phyloP scores from a whole-genome alignment of 2,113 vertebrate genomes.

The Syngnathus typhle region DNA sequence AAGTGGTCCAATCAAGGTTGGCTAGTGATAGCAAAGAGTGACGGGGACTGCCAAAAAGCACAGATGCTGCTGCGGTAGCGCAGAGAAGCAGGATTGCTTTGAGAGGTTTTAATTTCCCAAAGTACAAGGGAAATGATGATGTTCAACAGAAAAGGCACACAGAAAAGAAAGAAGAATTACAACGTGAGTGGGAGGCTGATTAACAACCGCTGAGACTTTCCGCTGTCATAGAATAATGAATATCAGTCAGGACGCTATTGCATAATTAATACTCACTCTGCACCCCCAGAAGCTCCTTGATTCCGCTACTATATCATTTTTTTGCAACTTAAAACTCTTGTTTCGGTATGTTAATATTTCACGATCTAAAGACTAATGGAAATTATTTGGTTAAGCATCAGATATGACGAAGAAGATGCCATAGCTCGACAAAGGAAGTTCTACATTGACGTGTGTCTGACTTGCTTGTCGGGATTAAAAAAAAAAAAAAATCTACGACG shows the following conservation, averaged over 20 bases:
- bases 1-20: slow-evolving; percentile 34
- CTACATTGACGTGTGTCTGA: not conserved
- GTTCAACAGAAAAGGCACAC: slow-evolving; percentile 17
- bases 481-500: too few relatives aligned
- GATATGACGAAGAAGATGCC: slow-evolving; percentile 18
- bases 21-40: not conserved
- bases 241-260: slow-evolving; percentile 56
- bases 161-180: slow-evolving; percentile 29
- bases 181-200: slow-evolving; percentile 46
- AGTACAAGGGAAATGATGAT: slow-evolving; percentile 46
- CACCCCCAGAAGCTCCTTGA: slow-evolving; percentile 30
- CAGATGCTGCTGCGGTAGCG: slow-evolving; percentile 29
- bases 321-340: slow-evolving; percentile 39
- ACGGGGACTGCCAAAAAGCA: slow-evolving; percentile 32
- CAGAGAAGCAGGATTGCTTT: slow-evolving; percentile 8
- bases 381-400: slow-evolving; percentile 35
- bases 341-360: slow-evolving; percentile 58
- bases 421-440: not conserved
- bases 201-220: slow-evolving; percentile 40
- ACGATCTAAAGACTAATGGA: slow-evolving; percentile 45
- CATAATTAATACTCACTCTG: slow-evolving; percentile 55
- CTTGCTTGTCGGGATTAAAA: too few relatives aligned
- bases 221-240: slow-evolving; percentile 54
- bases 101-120: slow-evolving; percentile 36
- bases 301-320: slow-evolving; percentile 30